Evolutionary conservation across 2,888 invertebrate species (phyloP).

Genomic region (Metopia argyrocephala): DNA sequence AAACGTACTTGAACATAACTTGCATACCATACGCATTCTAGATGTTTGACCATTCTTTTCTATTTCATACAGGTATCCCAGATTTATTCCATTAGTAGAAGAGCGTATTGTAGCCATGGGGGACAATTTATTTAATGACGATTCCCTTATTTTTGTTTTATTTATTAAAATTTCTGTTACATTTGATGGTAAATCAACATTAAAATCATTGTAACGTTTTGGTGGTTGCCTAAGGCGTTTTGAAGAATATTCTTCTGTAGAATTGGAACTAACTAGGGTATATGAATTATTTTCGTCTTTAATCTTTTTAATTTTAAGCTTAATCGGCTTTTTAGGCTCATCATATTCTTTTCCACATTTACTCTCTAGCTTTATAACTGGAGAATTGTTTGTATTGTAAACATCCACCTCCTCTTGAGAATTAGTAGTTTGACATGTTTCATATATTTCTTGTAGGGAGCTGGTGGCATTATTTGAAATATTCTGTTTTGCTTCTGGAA

Average conservation of each 20-base stretch:
- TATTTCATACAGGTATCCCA: conserved; percentile 26
- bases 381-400: background rate
- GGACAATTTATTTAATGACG: background rate
- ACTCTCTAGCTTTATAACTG: background rate
- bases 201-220: conserved; percentile 78
- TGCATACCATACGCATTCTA: conserved; percentile 36
- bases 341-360: background rate
- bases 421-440: background rate
- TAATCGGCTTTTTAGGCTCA: background rate
- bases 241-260: background rate
- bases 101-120: conserved; percentile 36
- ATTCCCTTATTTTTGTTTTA: background rate
- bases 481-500: conserved; percentile 29
- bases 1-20: conserved; percentile 25
- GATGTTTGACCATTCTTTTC: background rate
- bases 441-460: background rate
- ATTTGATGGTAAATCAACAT: background rate
- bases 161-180: background rate
- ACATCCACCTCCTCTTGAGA: too few species aligned
- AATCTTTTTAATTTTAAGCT: conserved; percentile 28
- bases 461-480: background rate
- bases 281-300: background rate
- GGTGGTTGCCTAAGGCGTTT: conserved; percentile 70
- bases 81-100: background rate
- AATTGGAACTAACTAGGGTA: background rate